Evolutionary conservation across 1,140 invertebrate species (phyloP).

Genomic region (Sipha flava): DNA sequence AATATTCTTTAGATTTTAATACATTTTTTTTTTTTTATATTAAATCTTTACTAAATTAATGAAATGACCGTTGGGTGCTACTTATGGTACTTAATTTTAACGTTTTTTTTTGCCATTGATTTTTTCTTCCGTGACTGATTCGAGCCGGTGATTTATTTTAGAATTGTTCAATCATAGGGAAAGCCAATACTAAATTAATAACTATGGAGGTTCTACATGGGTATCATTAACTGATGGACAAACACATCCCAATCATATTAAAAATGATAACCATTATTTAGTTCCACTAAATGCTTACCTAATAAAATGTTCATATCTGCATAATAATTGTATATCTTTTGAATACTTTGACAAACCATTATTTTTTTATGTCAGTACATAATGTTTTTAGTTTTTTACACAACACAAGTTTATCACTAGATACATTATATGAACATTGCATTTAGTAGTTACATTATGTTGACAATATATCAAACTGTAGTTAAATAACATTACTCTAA

Average conservation of each 20-base stretch:
- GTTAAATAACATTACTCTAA: too few species aligned
- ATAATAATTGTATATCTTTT: background rate
- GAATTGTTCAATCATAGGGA: constrained; percentile 11
- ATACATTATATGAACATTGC: background rate
- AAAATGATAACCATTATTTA: background rate
- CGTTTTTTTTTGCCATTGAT: background rate
- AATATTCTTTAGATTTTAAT: too few species aligned
- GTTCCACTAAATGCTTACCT: background rate
- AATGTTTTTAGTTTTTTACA: too few species aligned
- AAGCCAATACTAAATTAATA: constrained; percentile 1
- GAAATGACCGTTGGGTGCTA: constrained; percentile 12
- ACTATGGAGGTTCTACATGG: background rate
- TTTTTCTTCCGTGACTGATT: constrained; percentile 24
- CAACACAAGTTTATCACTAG: background rate
- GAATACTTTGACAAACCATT: background rate
- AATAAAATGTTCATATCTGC: too few species aligned
- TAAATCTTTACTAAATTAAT: background rate
- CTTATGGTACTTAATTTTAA: constrained; percentile 24
- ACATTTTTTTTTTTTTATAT: background rate
- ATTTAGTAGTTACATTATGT: background rate
- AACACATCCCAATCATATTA: background rate
- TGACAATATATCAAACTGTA: too few species aligned
- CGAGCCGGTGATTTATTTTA: background rate
- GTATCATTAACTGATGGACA: background rate
- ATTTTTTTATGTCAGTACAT: background rate